Conservation (phyloP, 30 jellyfish, hydroid and myxozoan species). For the Aurelia aurita region DNA sequence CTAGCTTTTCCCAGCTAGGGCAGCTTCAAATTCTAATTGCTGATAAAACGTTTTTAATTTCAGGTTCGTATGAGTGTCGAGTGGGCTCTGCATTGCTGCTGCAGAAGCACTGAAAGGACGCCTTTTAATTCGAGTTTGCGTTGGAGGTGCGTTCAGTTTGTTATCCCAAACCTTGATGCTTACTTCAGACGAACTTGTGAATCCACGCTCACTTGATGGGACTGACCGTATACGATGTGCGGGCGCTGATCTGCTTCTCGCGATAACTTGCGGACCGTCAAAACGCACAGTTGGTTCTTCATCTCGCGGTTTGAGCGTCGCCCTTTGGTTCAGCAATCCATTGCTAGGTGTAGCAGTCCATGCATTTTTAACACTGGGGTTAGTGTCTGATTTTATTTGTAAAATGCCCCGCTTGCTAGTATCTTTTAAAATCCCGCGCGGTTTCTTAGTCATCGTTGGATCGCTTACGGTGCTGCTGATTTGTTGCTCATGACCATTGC, state of each 20-base stretch:
- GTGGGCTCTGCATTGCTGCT: slow-evolving; percentile 37
- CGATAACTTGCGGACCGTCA: slow-evolving; percentile 34
- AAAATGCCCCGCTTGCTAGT: background rate
- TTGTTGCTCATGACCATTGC: background rate
- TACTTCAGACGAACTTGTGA: slow-evolving; percentile 72
- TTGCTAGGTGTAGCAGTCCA: slow-evolving; percentile 13
- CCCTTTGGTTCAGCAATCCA: slow-evolving; percentile 8
- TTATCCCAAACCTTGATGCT: slow-evolving; percentile 43
- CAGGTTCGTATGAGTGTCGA: slow-evolving; percentile 41
- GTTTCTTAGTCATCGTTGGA: background rate
- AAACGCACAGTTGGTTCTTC: background rate
- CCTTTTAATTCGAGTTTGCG: background rate
- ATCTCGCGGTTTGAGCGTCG: slow-evolving; percentile 4
- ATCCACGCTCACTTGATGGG: slow-evolving; percentile 75
- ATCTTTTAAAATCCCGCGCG: background rate
- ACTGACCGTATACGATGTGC: slow-evolving; percentile 75
- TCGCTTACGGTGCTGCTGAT: background rate
- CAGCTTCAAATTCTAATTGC: slow-evolving; percentile 62
- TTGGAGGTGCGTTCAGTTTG: slow-evolving; percentile 24
- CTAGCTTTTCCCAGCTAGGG: slow-evolving; percentile 26
- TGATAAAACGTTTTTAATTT: slow-evolving; percentile 65
- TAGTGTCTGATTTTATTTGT: background rate
- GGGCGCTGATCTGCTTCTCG: slow-evolving; percentile 90
- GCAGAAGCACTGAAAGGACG: slow-evolving; percentile 67
- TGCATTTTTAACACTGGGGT: slow-evolving; percentile 16